Percentiles rank a stretch among this genome's conserved stretches.
These are phyloP conservation scores for Drosophila infuscata DNA, from an alignment of 2,888 invertebrate genomes.

Conservation along the genomic window DNA sequence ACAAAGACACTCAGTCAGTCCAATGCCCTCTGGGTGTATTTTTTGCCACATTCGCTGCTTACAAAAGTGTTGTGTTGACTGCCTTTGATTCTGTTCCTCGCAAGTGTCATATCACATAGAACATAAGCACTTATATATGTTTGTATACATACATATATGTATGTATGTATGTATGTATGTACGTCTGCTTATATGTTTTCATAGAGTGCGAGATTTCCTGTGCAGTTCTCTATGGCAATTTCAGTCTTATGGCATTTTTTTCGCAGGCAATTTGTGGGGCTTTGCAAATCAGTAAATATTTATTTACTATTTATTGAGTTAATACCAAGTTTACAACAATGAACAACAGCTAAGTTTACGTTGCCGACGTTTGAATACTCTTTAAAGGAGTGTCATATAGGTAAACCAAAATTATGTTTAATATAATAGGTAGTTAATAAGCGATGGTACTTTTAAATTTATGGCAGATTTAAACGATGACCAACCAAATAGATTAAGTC, in stretches of 20 bases:
- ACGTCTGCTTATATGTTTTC: conserved; percentile 16
- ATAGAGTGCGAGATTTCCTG: conserved; percentile 25
- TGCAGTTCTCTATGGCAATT: conserved; percentile 9
- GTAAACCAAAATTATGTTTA: not conserved
- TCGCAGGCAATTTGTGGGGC: conserved; percentile 22
- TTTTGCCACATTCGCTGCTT: conserved; percentile 65
- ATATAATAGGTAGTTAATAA: not conserved
- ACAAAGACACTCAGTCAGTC: conserved; percentile 28
- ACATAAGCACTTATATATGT: conserved; percentile 2
- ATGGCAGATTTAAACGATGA: not conserved
- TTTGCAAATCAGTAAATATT: conserved; percentile 25
- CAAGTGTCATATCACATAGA: conserved; percentile 26
- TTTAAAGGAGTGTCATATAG: too few relatives aligned
- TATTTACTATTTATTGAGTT: conserved; percentile 24
- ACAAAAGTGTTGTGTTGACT: conserved; percentile 72
- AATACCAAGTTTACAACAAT: conserved; percentile 18
- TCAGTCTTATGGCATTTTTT: conserved; percentile 33
- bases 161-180: not conserved
- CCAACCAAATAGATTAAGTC: not conserved
- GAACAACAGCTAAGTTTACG: not conserved
- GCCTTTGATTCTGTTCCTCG: conserved; percentile 70
- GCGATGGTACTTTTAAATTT: not conserved
- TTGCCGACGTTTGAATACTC: not conserved
- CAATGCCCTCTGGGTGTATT: conserved; percentile 73
- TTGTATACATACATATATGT: not conserved